Base-by-base conservation (phyloP, 2,888 invertebrate species). In the Epirrhoe alternata region DNA sequence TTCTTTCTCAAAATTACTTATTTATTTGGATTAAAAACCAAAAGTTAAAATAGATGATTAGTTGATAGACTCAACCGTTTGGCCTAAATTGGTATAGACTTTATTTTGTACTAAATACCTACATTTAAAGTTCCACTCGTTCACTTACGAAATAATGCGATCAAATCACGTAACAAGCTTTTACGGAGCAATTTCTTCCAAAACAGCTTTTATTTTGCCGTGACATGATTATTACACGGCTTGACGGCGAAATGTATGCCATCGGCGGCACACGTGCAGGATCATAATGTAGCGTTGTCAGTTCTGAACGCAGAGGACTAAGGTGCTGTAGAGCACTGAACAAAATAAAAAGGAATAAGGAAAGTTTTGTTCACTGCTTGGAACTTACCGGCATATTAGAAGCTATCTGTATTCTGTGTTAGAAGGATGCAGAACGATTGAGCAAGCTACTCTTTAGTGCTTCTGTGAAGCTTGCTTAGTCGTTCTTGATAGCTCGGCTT, bases 171-270 rank as follows among this genome's bases (percentile, higher is more conserved):
- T 51, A 31, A 52, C 49, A 31, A 66, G 56, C 24, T 54, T 58
- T 54, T 30, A 45, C 54, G n/a, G 33, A 24, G 69, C 71, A 72
- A 69, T 72, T 73, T 71, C 42, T 49, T 60, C 30, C 30, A 58
- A 58, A 59, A 51, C 55, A 17, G 49, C 24, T 53, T 59, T 67
- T 52, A 66, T 47, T 57, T 67, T 53, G 17, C 49, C 56, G 16
- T 54, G 66, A 58, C 66, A 45, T 66, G 66, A 62, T 62, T 61
- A 66, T 60, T 67, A 67, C 52, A 60, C 67, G 67, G 63, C 42
- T 51, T 60, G 67, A 57, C 49, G 63, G 60, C 35, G 50, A 60
- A 66, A 67, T 61, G 67, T 61, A 64, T 64, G 67, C 67, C 67
- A 61, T 57, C 60, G 67, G 67, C 67, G 17, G 38, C 62, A 38